phyloP scores from a whole-genome alignment of 2,888 invertebrate species.

The Tachina grossa region DNA sequence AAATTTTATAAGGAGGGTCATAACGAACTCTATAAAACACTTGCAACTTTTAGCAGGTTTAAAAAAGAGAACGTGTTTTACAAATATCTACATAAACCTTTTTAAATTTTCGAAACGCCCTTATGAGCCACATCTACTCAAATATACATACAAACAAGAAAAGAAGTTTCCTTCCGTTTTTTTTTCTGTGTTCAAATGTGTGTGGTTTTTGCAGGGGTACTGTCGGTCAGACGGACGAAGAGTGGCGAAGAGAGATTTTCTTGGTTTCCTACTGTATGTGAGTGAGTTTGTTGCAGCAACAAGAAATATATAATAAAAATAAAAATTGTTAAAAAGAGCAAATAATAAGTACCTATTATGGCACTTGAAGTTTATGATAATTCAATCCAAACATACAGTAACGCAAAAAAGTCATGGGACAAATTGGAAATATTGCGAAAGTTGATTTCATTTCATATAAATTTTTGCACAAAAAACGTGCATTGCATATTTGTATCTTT shows the following conservation, averaged over 20 bases:
- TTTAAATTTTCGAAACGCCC: constrained; percentile 31
- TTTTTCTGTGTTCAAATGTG: constrained; percentile 46
- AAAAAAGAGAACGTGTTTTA: constrained; percentile 25
- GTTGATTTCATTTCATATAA: no score
- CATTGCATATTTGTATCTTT: no score
- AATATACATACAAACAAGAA: constrained; percentile 31
- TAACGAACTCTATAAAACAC: constrained; percentile 5
- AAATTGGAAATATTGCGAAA: neutral
- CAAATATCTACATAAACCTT: constrained; percentile 56
- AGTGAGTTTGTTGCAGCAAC: constrained; percentile 28
- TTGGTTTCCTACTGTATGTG: constrained; percentile 24
- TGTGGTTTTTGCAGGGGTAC: constrained; percentile 53
- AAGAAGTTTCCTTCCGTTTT: constrained; percentile 57
- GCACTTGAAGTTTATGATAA: constrained; percentile 54
- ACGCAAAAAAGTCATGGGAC: neutral
- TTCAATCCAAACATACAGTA: constrained; percentile 24
- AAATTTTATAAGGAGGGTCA: constrained; percentile 46
- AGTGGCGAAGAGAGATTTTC: neutral
- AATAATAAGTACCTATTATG: constrained; percentile 37
- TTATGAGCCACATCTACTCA: constrained; percentile 15
- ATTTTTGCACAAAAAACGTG: no score
- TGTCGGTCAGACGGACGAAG: constrained; percentile 27
- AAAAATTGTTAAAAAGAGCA: constrained; percentile 12
- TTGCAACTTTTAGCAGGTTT: constrained; percentile 15
- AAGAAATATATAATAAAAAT: neutral